Percentiles rank a stretch among this genome's conserved stretches.
Conservation (phyloP, 2,888 invertebrate genomes). For the Trachelus troglodyta region DNA sequence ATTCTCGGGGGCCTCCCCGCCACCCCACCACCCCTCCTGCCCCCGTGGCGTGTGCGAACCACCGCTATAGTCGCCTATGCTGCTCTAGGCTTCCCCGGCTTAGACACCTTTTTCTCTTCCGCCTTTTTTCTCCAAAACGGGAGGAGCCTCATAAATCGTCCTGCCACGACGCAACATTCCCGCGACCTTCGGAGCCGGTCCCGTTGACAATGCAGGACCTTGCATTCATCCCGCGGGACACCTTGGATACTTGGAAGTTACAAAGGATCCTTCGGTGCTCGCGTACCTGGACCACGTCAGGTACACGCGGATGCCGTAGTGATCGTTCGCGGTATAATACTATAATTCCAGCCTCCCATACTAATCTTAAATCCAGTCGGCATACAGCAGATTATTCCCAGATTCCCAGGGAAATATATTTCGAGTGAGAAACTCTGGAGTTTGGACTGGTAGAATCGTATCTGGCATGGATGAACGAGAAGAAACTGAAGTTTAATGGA, state of each 20-base stretch:
- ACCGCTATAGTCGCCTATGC: not conserved
- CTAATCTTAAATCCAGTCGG: not conserved
- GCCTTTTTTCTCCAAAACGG: not conserved
- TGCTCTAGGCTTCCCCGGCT: not conserved
- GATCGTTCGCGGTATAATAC: constrained; percentile 16
- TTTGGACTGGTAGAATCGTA: not conserved
- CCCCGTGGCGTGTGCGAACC: not conserved
- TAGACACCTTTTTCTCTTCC: not conserved
- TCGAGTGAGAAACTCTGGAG: not conserved
- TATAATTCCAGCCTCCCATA: not conserved
- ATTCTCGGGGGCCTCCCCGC: no score
- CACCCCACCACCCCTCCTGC: no score
- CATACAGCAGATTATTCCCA: not conserved
- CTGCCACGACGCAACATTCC: not conserved
- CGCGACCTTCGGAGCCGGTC: constrained; percentile 7
- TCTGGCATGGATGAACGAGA: not conserved
- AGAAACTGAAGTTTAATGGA: not conserved
- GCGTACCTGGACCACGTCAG: constrained; percentile 20
- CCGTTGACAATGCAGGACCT: constrained; percentile 5
- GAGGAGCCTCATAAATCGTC: constrained; percentile 10
- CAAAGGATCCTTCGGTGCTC: constrained; percentile 11
- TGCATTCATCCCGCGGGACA: constrained; percentile 8
- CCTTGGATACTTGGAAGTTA: not conserved
- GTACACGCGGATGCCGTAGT: constrained; percentile 14
- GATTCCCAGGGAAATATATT: not conserved